A percentile compares a stretch with the other conserved stretches of the same genome.
Evolutionary conservation across 2,113 vertebrate species (phyloP).

Genomic region (Ammodytes dubius): DNA sequence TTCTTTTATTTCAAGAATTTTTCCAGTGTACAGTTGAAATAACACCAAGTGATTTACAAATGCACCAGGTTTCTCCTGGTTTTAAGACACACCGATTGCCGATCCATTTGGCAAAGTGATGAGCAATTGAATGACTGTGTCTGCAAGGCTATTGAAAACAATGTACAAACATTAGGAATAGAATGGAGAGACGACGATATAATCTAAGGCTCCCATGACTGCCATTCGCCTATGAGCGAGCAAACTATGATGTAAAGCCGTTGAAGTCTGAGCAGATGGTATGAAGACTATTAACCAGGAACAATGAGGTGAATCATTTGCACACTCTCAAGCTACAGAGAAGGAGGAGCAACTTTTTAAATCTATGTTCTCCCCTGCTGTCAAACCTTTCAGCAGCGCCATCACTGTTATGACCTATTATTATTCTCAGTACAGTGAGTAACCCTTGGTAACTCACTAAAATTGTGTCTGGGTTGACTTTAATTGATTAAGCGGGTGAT

Average conservation of each 20-base stretch:
- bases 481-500: conserved; percentile 1
- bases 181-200: too few relatives aligned
- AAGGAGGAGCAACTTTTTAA: conserved; percentile 61
- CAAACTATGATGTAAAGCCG: conserved; percentile 43
- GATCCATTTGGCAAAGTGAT: conserved; percentile 17
- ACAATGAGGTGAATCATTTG: conserved; percentile 67
- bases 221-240: conserved; percentile 45
- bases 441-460: conserved; percentile 41
- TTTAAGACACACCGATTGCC: neutral
- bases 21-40: conserved; percentile 9
- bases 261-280: conserved; percentile 68
- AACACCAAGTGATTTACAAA: neutral
- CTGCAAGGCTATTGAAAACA: conserved; percentile 15
- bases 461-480: conserved; percentile 30
- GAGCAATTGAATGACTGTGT: neutral
- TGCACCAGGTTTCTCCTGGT: too few relatives aligned
- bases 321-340: conserved; percentile 56
- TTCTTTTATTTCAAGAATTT: conserved; percentile 10
- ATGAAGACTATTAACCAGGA: conserved; percentile 50
- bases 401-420: conserved; percentile 59
- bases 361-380: conserved; percentile 54
- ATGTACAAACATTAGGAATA: conserved; percentile 40
- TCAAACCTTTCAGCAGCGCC: conserved; percentile 50
- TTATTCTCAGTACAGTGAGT: conserved; percentile 43
- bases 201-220: too few relatives aligned